phyloP scores from a whole-genome alignment of 2,888 invertebrate species.

The Sisyra terminalis region DNA sequence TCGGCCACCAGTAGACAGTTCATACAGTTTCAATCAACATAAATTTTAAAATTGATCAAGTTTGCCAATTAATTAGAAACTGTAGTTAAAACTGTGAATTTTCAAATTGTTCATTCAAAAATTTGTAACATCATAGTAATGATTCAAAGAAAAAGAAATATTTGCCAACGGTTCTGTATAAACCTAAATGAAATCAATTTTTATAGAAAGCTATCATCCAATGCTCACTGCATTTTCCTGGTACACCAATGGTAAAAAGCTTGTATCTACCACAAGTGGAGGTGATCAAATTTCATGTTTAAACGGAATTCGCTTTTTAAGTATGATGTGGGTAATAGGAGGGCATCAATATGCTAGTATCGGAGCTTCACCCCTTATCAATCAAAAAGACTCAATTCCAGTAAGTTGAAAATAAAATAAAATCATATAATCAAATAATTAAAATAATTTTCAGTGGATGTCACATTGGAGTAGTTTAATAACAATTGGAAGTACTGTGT shows the following conservation, averaged over 20 bases:
- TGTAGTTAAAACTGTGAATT: no score
- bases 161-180: no score
- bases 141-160: no score
- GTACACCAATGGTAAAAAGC: slow-evolving; percentile 26
- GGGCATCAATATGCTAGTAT: slow-evolving; percentile 24
- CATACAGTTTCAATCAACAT: no score
- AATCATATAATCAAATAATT: no score
- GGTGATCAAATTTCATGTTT: slow-evolving; percentile 27
- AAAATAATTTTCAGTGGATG: slow-evolving; percentile 21
- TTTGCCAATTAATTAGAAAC: no score
- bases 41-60: no score
- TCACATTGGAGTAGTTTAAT: slow-evolving; percentile 13
- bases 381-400: slow-evolving; percentile 7
- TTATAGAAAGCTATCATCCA: slow-evolving; percentile 8
- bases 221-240: slow-evolving; percentile 23
- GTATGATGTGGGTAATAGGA: slow-evolving; percentile 31
- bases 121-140: no score
- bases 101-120: no score
- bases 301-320: slow-evolving; percentile 28
- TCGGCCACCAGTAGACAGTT: no score
- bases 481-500: slow-evolving; percentile 28
- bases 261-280: slow-evolving; percentile 22
- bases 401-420: slow-evolving; percentile 4
- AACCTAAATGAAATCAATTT: no score
- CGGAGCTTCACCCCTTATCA: slow-evolving; percentile 13